Evolutionary conservation across 2,888 invertebrate genomes (phyloP).

Genomic region (Stenodema calcarata): DNA sequence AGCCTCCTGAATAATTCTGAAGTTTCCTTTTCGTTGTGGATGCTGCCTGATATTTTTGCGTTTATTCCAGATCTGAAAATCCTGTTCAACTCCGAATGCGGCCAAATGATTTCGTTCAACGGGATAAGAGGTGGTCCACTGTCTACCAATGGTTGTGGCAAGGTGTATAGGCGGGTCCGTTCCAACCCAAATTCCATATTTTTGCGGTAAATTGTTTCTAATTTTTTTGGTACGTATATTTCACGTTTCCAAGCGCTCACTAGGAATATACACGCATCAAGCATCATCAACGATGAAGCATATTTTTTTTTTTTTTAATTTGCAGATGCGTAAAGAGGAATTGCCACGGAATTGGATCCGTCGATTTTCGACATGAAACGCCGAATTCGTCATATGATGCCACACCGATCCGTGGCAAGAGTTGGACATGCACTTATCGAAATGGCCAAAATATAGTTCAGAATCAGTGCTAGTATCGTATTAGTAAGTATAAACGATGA

Average conservation of each 20-base stretch:
- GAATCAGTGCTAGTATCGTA: no score
- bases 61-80: not conserved
- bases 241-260: no score
- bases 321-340: constrained; percentile 2
- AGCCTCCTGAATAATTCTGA: no score
- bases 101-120: not conserved
- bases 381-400: not conserved
- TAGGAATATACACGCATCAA: no score
- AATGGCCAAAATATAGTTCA: no score
- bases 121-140: not conserved
- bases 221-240: not conserved
- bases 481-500: no score
- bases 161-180: not conserved
- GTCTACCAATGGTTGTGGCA: constrained; percentile 15
- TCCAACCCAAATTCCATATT: not conserved
- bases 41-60: not conserved
- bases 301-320: no score
- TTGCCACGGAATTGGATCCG: not conserved
- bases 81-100: not conserved
- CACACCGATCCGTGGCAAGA: not conserved
- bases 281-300: no score
- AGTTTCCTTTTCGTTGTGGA: not conserved
- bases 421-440: no score
- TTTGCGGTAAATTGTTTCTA: not conserved
- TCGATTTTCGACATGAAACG: not conserved